Percentiles rank a stretch among this genome's conserved stretches.
Evolutionary conservation across 2,888 invertebrate genomes (phyloP).

Genomic region (Alsophila aescularia): DNA sequence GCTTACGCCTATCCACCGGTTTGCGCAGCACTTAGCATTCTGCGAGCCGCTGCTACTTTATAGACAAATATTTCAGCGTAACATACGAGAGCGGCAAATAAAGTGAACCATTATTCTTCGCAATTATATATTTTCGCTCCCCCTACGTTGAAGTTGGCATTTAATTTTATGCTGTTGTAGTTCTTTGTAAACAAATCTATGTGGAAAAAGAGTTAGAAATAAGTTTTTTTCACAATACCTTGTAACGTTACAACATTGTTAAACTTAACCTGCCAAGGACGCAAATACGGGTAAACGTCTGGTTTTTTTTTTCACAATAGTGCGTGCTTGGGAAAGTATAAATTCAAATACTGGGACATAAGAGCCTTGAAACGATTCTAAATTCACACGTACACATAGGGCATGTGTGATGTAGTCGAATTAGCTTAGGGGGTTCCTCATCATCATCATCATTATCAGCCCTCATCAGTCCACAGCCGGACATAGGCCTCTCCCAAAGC

Average conservation of each 20-base stretch:
- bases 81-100: conserved; percentile 59
- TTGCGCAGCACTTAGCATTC: conserved; percentile 65
- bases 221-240: neutral
- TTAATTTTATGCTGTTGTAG: conserved; percentile 49
- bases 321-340: too few relatives aligned
- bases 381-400: too few relatives aligned
- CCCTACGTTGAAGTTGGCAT: conserved; percentile 48
- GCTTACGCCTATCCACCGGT: conserved; percentile 49
- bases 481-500: too few relatives aligned
- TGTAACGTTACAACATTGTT: neutral
- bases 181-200: conserved; percentile 28
- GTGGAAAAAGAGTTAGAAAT: neutral
- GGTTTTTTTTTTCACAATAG: too few relatives aligned
- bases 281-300: neutral
- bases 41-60: conserved; percentile 60
- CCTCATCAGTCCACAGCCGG: too few relatives aligned
- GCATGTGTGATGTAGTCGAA: too few relatives aligned
- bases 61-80: conserved; percentile 67
- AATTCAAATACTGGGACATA: too few relatives aligned
- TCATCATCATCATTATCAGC: too few relatives aligned
- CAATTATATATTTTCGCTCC: conserved; percentile 43
- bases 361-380: too few relatives aligned
- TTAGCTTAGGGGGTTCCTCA: too few relatives aligned
- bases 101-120: conserved; percentile 50
- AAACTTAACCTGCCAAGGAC: neutral